Evolutionary conservation across 2,113 vertebrate genomes (phyloP), one percentile per base, ranked within the genome.

Genomic region (Prunella fulvescens): DNA sequence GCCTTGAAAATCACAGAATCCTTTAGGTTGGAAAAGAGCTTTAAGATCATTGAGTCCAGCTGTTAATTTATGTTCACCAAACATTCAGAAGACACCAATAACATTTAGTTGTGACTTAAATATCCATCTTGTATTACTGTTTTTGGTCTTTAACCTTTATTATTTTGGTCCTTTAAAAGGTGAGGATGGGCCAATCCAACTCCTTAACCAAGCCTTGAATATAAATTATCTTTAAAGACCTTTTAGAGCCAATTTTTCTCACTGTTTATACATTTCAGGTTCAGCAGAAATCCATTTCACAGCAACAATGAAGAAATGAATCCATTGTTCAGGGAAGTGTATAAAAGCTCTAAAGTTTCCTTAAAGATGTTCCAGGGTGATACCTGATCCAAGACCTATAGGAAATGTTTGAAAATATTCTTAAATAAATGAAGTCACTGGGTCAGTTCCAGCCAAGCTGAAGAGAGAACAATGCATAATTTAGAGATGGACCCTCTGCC

Each of bases 391-490:
- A 35, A 66, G 76, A 60, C 44, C 9, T 44, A 13, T 19, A 93
- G 85, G 86, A 92, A 83, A 84, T 3, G 4, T 61, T 88, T 81
- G 42, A 60, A 88, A 86, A 71, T 67, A 83, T 64, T 28, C 60
- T 80, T 25, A 70, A 88, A 90, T 64, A 78, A 88, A 86, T 86
- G 42, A 77, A 96, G 28, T 40, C 72, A 7, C 40, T 76, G 88
- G 67, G 72, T 14, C 31, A 14, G 10, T 37, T 93, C 88, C 82
- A 94, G 90, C 71, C 77, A 42, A 86, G 60, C 72, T 86, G 91
- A 90, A 44, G 95, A 84, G 90, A 95, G 85, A 93, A 90, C 92
- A 95, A 86, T 44, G 61, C 44, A 61, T 3, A 53, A 83, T 37
- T 28, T 5, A 48, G 65, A 74, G 57, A 83, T 4, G 1, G 4